phyloP scores from a whole-genome alignment of 1,140 invertebrate species.

The Alviniconcha marisindica region DNA sequence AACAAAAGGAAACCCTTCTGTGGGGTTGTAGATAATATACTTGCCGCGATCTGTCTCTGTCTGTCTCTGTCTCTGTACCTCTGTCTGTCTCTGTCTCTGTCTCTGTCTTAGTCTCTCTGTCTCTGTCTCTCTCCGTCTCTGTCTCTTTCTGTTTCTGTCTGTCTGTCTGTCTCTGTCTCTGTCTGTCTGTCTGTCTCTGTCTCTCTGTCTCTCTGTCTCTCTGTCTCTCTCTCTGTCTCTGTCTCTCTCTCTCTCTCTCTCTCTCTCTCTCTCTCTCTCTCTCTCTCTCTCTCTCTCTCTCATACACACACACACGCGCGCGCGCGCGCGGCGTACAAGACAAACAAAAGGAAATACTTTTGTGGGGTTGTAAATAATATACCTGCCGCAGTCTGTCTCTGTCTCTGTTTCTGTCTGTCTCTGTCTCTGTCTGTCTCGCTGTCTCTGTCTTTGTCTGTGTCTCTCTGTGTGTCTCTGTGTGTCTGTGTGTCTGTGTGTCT shows the following conservation, averaged over 20 bases:
- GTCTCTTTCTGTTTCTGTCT: neutral
- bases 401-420: no score
- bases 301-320: no score
- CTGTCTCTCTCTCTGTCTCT: neutral
- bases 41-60: neutral
- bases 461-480: no score
- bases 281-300: neutral
- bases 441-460: no score
- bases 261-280: neutral
- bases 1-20: no score
- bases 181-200: neutral
- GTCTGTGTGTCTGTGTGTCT: no score
- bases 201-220: neutral
- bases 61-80: neutral
- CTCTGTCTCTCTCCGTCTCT: neutral
- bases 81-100: neutral
- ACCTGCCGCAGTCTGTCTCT: no score
- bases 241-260: neutral
- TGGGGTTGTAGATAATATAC: neutral
- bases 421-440: no score
- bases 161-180: neutral
- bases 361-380: no score
- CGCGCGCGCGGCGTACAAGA: no score
- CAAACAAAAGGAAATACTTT: no score
- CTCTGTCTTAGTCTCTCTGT: neutral